Base-by-base conservation (phyloP, 2,797 vertebrate genomes). In the Steatocranus sp. region DNA sequence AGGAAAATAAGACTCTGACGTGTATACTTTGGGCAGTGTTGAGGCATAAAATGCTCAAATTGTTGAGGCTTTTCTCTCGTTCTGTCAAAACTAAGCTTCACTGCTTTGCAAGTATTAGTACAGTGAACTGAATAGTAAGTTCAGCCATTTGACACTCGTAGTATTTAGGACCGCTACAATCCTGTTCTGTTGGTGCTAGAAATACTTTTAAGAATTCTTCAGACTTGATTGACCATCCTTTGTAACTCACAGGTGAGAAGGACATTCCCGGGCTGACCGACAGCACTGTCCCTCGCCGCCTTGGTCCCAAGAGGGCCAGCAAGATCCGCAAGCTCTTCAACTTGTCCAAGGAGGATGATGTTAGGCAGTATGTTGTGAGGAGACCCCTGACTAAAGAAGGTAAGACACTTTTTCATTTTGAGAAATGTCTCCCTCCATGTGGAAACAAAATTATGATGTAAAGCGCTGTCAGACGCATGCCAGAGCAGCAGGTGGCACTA, bases 271-370 rank as follows among this genome's bases (percentile, higher is more conserved):
- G 98, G 6, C 96, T 99, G 92, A 99, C 98, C 3, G 98, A 99
- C 94, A 99, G 97, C 87, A 99, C 98, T 3, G 98, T 99, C 88
- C 98, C 98, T 83, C 98, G 98, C 38, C 97, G 98, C 23, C 96
- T 99, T 20, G 98, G 98, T 78, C 99, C 98, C 87, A 99, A 99
- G 94, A 98, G 98, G 85, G 98, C 98, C 51, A 99, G 98, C 96
- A 98, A 96, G 95, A 99, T 99, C 93, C 98, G 98, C 81, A 99
- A 99, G 91, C 97, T 99, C 74, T 99, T 99, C 94, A 99, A 99
- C 92, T 95, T 99, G 86, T 97, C 98, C 1, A 99, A 99, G 93
- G 98, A 99, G 91, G 98, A 99, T 53, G 98, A 99, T 4, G 98
- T 99, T 4, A 97, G 98, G 70, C 98, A 99, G 84, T 99, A 99